Evolutionary conservation across 2,888 invertebrate genomes (phyloP).

Genomic region (Luperina nickerlii): DNA sequence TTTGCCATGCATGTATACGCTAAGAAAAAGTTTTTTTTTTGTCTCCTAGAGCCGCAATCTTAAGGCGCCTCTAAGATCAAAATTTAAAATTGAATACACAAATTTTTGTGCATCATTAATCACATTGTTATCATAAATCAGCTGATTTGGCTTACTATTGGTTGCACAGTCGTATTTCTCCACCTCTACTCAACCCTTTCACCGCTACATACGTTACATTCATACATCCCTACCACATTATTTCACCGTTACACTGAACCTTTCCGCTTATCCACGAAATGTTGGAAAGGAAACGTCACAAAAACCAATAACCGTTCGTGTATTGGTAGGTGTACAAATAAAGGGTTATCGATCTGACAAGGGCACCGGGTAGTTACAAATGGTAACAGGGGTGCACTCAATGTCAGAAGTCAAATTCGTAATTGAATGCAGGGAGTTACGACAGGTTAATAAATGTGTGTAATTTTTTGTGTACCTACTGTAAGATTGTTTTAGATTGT

Average conservation of each 20-base stretch:
- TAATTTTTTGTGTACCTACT: slow-evolving; percentile 16
- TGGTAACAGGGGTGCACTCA: slow-evolving; percentile 55
- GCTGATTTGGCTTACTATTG: not conserved
- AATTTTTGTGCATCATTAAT: not conserved
- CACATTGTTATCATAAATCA: not conserved
- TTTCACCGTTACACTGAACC: slow-evolving; percentile 44
- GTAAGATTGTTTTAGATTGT: slow-evolving; percentile 16
- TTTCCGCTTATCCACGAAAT: slow-evolving; percentile 35
- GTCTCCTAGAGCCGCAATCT: too few relatives aligned
- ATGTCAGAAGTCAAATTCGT: slow-evolving; percentile 60
- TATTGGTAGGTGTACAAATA: slow-evolving; percentile 59
- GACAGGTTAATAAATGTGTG: slow-evolving; percentile 54
- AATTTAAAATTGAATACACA: not conserved
- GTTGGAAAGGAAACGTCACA: slow-evolving; percentile 49
- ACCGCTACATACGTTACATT: slow-evolving; percentile 17
- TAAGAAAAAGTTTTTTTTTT: not conserved
- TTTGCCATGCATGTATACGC: not conserved
- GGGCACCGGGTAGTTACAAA: slow-evolving; percentile 56
- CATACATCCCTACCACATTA: slow-evolving; percentile 11
- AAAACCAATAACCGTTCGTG: slow-evolving; percentile 58
- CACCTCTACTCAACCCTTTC: not conserved
- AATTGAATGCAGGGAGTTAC: slow-evolving; percentile 55
- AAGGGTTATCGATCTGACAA: slow-evolving; percentile 71
- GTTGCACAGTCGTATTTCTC: not conserved
- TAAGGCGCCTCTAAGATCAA: not conserved